Percentiles rank a stretch among this genome's conserved stretches.
Evolutionary conservation across 2,113 vertebrate species (phyloP).

Genomic region (Chloropsis hardwickii): DNA sequence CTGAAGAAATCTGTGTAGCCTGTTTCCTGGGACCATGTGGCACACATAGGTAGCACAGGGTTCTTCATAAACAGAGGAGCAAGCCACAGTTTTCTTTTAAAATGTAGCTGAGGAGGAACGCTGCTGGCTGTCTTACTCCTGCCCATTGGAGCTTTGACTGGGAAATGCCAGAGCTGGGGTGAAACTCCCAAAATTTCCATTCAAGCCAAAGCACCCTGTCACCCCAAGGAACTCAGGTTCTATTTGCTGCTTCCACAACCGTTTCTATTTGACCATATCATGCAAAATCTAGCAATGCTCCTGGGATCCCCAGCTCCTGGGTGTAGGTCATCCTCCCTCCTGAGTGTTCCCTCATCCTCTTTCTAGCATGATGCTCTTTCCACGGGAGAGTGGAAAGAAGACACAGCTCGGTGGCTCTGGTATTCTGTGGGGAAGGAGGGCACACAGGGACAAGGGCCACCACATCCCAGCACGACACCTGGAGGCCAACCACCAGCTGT

Average conservation of each 20-base stretch:
- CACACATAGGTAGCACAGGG: neutral
- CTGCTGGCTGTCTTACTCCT: neutral
- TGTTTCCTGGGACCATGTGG: neutral
- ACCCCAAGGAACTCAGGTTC: neutral
- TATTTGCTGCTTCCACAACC: neutral
- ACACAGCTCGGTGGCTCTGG: neutral
- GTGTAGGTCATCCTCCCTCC: neutral
- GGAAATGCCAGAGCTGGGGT: neutral
- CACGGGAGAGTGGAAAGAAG: neutral
- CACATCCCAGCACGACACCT: neutral
- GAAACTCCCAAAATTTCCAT: neutral
- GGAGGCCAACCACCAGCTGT: neutral
- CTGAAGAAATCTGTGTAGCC: neutral
- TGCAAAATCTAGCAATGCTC: fast-evolving
- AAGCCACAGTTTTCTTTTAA: neutral
- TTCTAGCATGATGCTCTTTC: neutral
- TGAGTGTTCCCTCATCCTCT: neutral
- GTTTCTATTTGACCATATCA: neutral
- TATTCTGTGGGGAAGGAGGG: neutral
- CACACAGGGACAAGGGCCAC: neutral
- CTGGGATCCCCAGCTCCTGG: neutral
- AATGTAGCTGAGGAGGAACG: neutral
- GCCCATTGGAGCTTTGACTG: neutral
- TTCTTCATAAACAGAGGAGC: neutral
- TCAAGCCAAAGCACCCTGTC: neutral